These are phyloP conservation scores for Adelosebastes latens DNA, from an alignment of 2,797 vertebrate species.

Conservation along the genomic window DNA sequence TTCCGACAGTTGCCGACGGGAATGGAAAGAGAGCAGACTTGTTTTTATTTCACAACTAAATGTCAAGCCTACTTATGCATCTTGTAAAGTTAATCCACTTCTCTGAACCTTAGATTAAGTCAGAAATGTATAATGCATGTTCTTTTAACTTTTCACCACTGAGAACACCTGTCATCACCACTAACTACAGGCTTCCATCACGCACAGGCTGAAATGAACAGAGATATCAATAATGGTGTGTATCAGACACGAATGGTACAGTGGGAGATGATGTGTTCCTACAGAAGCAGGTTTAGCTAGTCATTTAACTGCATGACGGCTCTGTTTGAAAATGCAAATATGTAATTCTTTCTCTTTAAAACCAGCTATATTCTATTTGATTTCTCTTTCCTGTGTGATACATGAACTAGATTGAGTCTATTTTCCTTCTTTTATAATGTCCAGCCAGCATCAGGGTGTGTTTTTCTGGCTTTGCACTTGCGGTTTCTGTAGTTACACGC, in stretches of 20 bases:
- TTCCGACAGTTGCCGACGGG: conserved; percentile 24
- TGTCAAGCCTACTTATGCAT: conserved; percentile 27
- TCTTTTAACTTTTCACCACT: neutral
- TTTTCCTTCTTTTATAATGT: conserved; percentile 19
- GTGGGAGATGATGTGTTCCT: neutral
- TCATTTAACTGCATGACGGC: neutral
- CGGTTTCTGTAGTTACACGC: conserved; percentile 35
- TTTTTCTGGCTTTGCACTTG: conserved; percentile 21
- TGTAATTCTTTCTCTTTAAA: neutral
- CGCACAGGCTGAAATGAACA: neutral
- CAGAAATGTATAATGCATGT: conserved; percentile 1
- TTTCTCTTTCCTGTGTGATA: neutral
- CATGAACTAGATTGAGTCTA: neutral
- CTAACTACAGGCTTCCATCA: neutral
- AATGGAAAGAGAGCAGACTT: conserved; percentile 11
- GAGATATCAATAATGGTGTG: neutral
- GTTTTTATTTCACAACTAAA: conserved; percentile 21
- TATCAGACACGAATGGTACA: neutral
- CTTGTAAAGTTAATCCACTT: conserved; percentile 27
- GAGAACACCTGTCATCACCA: neutral
- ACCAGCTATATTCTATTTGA: neutral
- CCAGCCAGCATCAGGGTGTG: conserved; percentile 1
- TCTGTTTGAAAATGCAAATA: neutral
- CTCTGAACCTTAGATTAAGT: conserved; percentile 22
- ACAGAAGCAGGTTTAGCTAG: neutral